These are phyloP conservation scores for Pempheris klunzingeri DNA, from an alignment of 2,797 vertebrate species.

Conservation along the genomic window DNA sequence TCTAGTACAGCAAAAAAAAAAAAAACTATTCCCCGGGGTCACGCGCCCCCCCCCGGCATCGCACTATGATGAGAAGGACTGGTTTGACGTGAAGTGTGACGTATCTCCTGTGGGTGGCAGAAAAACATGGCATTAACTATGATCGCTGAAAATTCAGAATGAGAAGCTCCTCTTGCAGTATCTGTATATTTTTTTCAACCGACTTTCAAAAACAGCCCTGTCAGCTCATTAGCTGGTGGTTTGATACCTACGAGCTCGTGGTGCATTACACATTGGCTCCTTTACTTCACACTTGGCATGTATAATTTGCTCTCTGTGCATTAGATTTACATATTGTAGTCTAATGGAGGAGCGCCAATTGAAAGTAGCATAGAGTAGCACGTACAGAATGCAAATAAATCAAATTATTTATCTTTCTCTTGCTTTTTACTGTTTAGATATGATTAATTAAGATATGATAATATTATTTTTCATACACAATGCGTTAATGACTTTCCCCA, in stretches of 20 bases:
- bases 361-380: neutral
- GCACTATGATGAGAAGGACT: too few species aligned
- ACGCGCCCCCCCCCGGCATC: too few species aligned
- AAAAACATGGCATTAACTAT: neutral
- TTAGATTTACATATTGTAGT: slow-evolving; percentile 10
- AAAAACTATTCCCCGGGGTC: too few species aligned
- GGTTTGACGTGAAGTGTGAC: neutral
- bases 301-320: slow-evolving; percentile 8
- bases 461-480: neutral
- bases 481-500: neutral
- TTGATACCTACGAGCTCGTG: slow-evolving; percentile 6
- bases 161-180: neutral
- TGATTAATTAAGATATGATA: too few species aligned
- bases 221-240: slow-evolving; percentile 24
- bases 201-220: slow-evolving; percentile 8
- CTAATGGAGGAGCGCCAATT: neutral
- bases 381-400: slow-evolving; percentile 13
- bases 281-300: slow-evolving; percentile 8
- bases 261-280: neutral
- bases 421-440: neutral
- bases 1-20: too few species aligned
- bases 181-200: neutral
- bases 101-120: neutral
- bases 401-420: neutral
- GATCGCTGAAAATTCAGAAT: slow-evolving; percentile 3